Base-by-base conservation (phyloP, 2,113 vertebrate species). In the Laticauda laticaudata region DNA sequence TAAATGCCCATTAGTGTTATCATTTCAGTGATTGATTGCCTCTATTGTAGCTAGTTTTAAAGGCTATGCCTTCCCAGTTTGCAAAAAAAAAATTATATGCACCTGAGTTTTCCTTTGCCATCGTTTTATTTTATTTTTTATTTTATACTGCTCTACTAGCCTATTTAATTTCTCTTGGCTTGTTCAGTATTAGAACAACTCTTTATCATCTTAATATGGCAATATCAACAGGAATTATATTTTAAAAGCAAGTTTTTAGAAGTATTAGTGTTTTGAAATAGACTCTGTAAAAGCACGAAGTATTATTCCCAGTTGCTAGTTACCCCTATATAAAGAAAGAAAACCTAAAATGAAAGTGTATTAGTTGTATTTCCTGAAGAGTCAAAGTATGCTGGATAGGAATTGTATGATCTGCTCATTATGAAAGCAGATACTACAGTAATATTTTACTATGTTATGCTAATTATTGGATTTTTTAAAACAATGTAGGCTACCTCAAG, bases 11-110 rank as follows among this genome's bases (percentile, higher is more conserved):
- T 93, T 91, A 90, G 6, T 95, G 39, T 90, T 92, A 93, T 91
- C 88, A 94, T 96, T 92, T 95, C 91, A 95, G 92, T 87, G 87
- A 91, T 96, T 96, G 95, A 96, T 97, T 96, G 94, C 94, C 75
- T 95, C 87, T 95, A 92, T 94, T 95, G 94, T 91, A 95, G 95
- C 93, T 0, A 0, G 64, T 92, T 96, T 95, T 95, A 95, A 96
- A 95, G 29, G 43, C 95, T 93, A 93, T 88, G 59, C 88, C 95
- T 1, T 48, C 94, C 88, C 86, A 91, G 92, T 24, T 39, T 88
- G 29, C 87, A 54, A n/a, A 54, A 48, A 45, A 88, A 53, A 53
- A 51, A 51, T 51, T 92, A 91, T 69, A 86, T 93, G 21, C 96
- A 90, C 89, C 92, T 93, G 85, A 43, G 85, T 88, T 18, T 93